A percentile compares a stretch with the other conserved stretches of the same genome.
These are phyloP conservation scores for Phocoena phocoena DNA, from an alignment of 2,113 vertebrate genomes.

Conservation along the genomic window DNA sequence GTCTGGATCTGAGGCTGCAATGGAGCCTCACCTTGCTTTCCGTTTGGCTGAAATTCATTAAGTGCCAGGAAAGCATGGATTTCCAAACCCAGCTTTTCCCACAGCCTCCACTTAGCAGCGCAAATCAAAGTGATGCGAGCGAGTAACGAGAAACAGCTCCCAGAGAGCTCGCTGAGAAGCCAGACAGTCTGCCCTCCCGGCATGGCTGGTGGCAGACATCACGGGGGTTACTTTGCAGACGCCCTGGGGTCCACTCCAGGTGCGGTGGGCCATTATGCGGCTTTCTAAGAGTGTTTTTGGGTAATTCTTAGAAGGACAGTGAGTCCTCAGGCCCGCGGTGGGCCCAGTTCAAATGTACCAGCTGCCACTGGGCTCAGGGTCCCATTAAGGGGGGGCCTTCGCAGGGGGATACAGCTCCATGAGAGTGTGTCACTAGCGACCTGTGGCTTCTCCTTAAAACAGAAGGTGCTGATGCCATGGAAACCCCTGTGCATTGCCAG, in stretches of 20 bases:
- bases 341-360: background rate
- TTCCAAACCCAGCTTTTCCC: slow-evolving; percentile 73
- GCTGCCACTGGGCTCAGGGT: background rate
- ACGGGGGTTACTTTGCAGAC: rapidly evolving
- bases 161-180: rapidly evolving
- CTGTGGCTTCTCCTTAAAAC: background rate
- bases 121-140: slow-evolving; percentile 63
- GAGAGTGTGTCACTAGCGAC: background rate
- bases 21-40: slow-evolving; percentile 73
- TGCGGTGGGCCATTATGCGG: rapidly evolving
- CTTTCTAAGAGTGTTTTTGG: background rate
- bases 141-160: slow-evolving; percentile 80
- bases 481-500: rapidly evolving
- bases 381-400: background rate
- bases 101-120: slow-evolving; percentile 61
- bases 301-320: background rate
- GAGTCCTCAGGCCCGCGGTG: rapidly evolving
- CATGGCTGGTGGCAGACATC: rapidly evolving
- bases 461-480: rapidly evolving
- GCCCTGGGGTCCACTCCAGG: background rate
- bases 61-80: slow-evolving; percentile 81
- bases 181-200: rapidly evolving
- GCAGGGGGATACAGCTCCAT: rapidly evolving
- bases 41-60: slow-evolving; percentile 80
- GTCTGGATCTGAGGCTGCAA: background rate